Percentiles rank a stretch among this genome's conserved stretches.
phyloP scores from a whole-genome alignment of 2,113 vertebrate genomes.

The Pollimyrus isidori region DNA sequence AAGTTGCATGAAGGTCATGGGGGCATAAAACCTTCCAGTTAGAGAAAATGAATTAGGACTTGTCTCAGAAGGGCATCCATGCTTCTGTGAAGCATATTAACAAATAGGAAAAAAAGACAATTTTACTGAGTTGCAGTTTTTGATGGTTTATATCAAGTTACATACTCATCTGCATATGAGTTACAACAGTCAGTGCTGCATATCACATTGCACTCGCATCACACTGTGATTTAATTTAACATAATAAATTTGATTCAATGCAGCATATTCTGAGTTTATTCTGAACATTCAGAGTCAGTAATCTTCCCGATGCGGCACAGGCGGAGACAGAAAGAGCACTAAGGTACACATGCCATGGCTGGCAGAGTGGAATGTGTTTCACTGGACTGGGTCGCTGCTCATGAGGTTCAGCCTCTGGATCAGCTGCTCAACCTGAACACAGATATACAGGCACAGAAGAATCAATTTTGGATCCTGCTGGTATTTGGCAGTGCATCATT shows the following conservation, averaged over 20 bases:
- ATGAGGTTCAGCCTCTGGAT: slow-evolving; percentile 58
- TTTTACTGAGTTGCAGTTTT: not conserved
- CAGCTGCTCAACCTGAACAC: slow-evolving; percentile 61
- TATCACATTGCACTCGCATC: not conserved
- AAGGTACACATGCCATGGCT: too few species aligned
- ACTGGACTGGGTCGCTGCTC: slow-evolving; percentile 12
- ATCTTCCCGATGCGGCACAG: not conserved
- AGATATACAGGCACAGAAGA: not conserved
- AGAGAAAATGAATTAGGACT: not conserved
- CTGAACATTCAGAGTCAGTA: not conserved
- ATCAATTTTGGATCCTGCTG: not conserved
- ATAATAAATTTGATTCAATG: not conserved
- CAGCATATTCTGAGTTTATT: not conserved
- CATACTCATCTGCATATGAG: not conserved
- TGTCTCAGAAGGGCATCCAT: not conserved
- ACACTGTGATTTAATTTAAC: not conserved
- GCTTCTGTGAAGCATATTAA: not conserved
- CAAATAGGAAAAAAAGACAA: not conserved
- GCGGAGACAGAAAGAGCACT: not conserved
- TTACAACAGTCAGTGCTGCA: not conserved
- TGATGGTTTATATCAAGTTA: not conserved
- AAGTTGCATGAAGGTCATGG: not conserved
- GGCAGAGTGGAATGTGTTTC: not conserved
- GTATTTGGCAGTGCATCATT: not conserved
- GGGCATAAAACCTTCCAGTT: not conserved